A percentile compares a stretch with the other conserved stretches of the same genome.
Evolutionary conservation across 2,113 vertebrate genomes (phyloP).

Genomic region (Falcunculus frontatus): DNA sequence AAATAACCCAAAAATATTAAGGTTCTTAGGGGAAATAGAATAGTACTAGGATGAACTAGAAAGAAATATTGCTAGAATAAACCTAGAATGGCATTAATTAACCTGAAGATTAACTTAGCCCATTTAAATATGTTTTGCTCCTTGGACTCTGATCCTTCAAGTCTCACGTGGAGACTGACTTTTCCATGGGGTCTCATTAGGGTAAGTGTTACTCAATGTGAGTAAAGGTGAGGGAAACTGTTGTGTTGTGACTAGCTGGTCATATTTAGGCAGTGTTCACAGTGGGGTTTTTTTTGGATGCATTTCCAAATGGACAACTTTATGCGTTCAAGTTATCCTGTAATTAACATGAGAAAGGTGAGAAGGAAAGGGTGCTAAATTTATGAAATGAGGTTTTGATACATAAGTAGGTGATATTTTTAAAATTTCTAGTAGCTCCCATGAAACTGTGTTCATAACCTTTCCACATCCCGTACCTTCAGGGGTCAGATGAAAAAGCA

Average conservation of each 20-base stretch:
- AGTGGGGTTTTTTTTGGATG: not conserved
- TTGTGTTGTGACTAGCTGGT: not conserved
- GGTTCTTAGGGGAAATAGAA: conserved; percentile 9
- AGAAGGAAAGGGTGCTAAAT: not conserved
- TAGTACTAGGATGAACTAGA: not conserved
- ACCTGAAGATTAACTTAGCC: conserved; percentile 9
- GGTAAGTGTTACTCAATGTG: not conserved
- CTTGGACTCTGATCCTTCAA: not conserved
- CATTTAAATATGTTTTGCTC: conserved; percentile 1
- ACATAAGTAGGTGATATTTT: not conserved
- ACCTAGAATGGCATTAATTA: conserved; percentile 34
- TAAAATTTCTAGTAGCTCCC: not conserved
- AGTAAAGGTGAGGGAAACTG: not conserved
- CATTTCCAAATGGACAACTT: not conserved
- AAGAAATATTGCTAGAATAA: not conserved
- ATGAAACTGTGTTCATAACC: not conserved
- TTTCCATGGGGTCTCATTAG: not conserved
- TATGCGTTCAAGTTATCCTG: not conserved
- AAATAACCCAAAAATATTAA: conserved; percentile 37
- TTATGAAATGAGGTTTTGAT: not conserved
- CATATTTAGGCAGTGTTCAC: not conserved
- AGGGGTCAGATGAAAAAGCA: not conserved
- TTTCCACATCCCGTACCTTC: not conserved
- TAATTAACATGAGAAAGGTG: not conserved
- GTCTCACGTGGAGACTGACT: not conserved